Evolutionary conservation across 2,797 vertebrate genomes (phyloP).

Genomic region (Euthynnus affinis): DNA sequence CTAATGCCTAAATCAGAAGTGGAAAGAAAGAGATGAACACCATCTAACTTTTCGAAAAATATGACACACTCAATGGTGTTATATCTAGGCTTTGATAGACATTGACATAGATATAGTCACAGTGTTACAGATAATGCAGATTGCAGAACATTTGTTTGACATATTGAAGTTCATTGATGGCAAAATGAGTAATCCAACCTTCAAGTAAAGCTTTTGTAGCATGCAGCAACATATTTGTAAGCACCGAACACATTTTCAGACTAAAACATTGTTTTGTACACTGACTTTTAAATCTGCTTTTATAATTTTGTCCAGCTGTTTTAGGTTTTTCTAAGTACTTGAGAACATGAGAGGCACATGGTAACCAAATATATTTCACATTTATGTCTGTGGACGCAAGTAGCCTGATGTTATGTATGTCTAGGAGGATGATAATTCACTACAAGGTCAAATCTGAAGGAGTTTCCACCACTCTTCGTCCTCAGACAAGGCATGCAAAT

Average conservation of each 20-base stretch:
- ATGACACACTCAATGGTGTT: constrained; percentile 6
- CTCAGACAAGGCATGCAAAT: neutral
- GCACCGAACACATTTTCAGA: neutral
- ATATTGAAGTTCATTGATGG: neutral
- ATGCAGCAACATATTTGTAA: neutral
- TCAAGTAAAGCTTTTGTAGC: neutral
- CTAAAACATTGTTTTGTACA: neutral
- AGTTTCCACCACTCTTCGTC: neutral
- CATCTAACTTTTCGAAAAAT: constrained; percentile 9
- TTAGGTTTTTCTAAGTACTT: constrained; percentile 9
- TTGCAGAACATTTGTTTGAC: neutral
- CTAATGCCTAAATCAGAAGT: constrained; percentile 61
- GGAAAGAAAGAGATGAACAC: constrained; percentile 23
- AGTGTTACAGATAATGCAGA: neutral
- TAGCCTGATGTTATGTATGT: neutral
- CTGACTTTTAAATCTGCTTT: constrained; percentile 24
- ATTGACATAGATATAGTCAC: neutral
- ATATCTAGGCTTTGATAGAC: neutral
- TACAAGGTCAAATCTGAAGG: neutral
- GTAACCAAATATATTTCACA: constrained; percentile 15
- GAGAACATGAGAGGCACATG: constrained; percentile 28
- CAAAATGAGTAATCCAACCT: neutral
- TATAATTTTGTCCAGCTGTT: constrained; percentile 38
- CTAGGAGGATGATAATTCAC: neutral
- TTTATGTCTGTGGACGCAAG: neutral